Conservation (phyloP, 1,140 invertebrate species). For the Pollicipes pollicipes region DNA sequence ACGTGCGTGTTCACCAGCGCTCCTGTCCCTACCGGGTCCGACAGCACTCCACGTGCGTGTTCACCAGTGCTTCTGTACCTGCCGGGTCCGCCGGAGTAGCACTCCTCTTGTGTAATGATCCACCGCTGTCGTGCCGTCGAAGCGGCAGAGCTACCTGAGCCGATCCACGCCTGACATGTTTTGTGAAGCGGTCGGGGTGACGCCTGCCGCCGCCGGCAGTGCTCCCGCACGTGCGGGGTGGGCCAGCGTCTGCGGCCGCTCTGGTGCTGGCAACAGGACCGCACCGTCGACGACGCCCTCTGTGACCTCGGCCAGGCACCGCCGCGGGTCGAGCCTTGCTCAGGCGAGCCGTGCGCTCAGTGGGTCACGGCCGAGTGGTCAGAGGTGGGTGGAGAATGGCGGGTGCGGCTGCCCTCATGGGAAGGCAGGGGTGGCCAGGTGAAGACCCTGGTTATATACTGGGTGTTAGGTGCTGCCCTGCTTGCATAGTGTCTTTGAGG, state of each 20-base stretch:
- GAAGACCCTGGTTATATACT: neutral
- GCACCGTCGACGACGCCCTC: conserved; percentile 11
- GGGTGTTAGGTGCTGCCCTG: neutral
- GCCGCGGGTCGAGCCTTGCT: conserved; percentile 13
- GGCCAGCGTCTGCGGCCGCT: conserved; percentile 9
- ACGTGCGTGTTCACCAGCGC: no score
- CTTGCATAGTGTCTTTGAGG: conserved; percentile 9
- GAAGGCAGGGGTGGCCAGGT: neutral
- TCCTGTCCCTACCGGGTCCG: no score
- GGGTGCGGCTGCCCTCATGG: no score
- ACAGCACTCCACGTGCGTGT: no score
- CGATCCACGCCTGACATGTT: no score
- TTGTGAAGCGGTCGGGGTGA: no score
- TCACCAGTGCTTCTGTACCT: no score
- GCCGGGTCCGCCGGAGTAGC: no score
- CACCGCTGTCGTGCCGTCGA: no score
- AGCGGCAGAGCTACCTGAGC: no score
- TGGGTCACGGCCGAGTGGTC: conserved; percentile 28
- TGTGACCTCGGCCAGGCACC: conserved; percentile 14
- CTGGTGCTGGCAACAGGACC: conserved; percentile 13
- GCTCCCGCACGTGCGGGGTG: conserved; percentile 9
- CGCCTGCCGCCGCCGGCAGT: neutral
- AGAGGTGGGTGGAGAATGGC: no score
- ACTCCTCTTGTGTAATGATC: no score
- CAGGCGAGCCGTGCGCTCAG: conserved; percentile 14